phyloP scores from a whole-genome alignment of 2,888 invertebrate species.

The Stenichneumon culpator region DNA sequence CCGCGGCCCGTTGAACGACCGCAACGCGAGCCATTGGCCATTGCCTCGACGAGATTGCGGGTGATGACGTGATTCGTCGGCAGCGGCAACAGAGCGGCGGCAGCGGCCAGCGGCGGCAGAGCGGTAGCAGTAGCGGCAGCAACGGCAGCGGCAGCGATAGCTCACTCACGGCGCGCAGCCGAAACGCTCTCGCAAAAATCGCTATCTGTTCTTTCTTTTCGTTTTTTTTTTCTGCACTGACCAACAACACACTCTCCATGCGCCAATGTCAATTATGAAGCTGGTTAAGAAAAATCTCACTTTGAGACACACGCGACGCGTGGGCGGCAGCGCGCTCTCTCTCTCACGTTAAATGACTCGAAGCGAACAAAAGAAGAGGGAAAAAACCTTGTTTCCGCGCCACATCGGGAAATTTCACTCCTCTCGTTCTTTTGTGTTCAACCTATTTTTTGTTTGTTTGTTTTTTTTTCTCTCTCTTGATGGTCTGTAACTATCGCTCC shows the following conservation, averaged over 20 bases:
- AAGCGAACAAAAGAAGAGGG: slow-evolving; percentile 41
- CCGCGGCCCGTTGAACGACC: neutral
- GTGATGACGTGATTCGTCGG: neutral
- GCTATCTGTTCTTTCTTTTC: neutral
- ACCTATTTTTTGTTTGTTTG: slow-evolving; percentile 20
- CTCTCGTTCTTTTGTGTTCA: slow-evolving; percentile 36
- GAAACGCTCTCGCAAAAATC: slow-evolving; percentile 2
- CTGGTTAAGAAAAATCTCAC: slow-evolving; percentile 80
- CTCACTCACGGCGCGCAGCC: neutral
- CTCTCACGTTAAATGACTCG: slow-evolving; percentile 24
- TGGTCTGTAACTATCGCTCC: slow-evolving; percentile 28
- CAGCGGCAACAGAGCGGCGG: slow-evolving; percentile 10
- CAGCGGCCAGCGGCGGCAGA: slow-evolving; percentile 4
- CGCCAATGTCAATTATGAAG: slow-evolving; percentile 83
- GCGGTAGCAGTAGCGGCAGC: slow-evolving; percentile 27
- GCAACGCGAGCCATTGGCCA: neutral
- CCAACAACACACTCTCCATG: slow-evolving; percentile 79
- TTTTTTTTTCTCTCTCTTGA: neutral
- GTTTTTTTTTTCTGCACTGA: slow-evolving; percentile 71
- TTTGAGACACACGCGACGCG: slow-evolving; percentile 79
- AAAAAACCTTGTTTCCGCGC: slow-evolving; percentile 73
- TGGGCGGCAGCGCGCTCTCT: slow-evolving; percentile 77
- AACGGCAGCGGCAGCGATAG: slow-evolving; percentile 8
- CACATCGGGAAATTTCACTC: slow-evolving; percentile 67
- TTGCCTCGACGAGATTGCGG: no score